phyloP scores from a whole-genome alignment of 2,113 vertebrate genomes.

The Cynocephalus volans region DNA sequence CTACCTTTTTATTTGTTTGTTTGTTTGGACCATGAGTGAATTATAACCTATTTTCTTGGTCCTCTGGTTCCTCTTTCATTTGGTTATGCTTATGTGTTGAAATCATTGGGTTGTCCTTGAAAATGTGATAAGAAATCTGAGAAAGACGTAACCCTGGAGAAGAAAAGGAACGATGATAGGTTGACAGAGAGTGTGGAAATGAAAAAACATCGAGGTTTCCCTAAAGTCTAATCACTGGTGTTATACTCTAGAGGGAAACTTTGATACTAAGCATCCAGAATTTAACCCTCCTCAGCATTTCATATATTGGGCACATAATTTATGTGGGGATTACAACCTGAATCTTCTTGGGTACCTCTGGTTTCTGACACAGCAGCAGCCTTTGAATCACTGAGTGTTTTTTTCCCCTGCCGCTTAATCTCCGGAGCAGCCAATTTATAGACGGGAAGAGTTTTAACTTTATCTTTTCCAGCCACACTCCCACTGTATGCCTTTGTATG shows the following conservation, averaged over 20 bases:
- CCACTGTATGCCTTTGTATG: slow-evolving; percentile 81
- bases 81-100: neutral
- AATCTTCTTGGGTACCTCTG: slow-evolving; percentile 86
- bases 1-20: neutral
- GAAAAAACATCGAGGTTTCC: slow-evolving; percentile 63
- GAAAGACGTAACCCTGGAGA: slow-evolving; percentile 35
- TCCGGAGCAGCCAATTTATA: slow-evolving; percentile 86
- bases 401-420: slow-evolving; percentile 84
- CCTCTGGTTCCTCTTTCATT: neutral
- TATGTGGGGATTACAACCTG: slow-evolving; percentile 85
- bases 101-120: neutral
- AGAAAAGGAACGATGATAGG: slow-evolving; percentile 64
- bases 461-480: slow-evolving; percentile 86
- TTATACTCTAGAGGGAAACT: slow-evolving; percentile 78
- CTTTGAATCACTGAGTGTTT: slow-evolving; percentile 84
- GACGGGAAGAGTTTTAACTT: slow-evolving; percentile 85
- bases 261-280: slow-evolving; percentile 78
- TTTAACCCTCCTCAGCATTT: slow-evolving; percentile 80
- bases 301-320: slow-evolving; percentile 77
- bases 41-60: neutral
- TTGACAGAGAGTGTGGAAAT: slow-evolving; percentile 49
- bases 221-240: slow-evolving; percentile 59
- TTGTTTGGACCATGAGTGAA: neutral
- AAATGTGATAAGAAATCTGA: neutral
- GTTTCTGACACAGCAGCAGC: slow-evolving; percentile 86